Evolutionary conservation across 2,113 vertebrate genomes (phyloP).

Genomic region (Coptodon rendalli): DNA sequence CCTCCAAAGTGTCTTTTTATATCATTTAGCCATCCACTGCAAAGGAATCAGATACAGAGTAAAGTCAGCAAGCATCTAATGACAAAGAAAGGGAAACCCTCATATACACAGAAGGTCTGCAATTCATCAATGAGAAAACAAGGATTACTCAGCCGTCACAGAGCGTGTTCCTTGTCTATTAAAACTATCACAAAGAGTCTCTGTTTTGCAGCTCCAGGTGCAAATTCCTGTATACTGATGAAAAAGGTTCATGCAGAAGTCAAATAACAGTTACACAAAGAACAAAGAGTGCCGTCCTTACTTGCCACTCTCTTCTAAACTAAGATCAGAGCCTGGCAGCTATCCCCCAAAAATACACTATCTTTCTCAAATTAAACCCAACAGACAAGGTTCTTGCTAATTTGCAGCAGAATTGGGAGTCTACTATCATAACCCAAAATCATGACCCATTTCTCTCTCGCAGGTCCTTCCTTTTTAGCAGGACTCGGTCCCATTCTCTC

Average conservation of each 20-base stretch:
- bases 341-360: background rate
- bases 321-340: background rate
- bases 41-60: background rate
- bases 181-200: background rate
- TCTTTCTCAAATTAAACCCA: background rate
- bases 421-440: background rate
- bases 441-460: background rate
- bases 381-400: background rate
- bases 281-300: background rate
- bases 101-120: background rate
- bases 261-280: background rate
- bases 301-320: background rate
- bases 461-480: constrained; percentile 85
- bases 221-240: background rate
- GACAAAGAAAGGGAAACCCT: background rate
- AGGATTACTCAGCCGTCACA: background rate
- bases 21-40: background rate
- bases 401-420: background rate
- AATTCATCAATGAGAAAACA: background rate
- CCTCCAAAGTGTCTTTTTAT: background rate
- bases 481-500: constrained; percentile 88
- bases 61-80: background rate
- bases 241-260: background rate
- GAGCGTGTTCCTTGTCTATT: background rate
- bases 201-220: background rate